Percentiles rank a stretch among this genome's conserved stretches.
Evolutionary conservation across 2,888 invertebrate species (phyloP).

Genomic region (Minunthozetes semirufus): DNA sequence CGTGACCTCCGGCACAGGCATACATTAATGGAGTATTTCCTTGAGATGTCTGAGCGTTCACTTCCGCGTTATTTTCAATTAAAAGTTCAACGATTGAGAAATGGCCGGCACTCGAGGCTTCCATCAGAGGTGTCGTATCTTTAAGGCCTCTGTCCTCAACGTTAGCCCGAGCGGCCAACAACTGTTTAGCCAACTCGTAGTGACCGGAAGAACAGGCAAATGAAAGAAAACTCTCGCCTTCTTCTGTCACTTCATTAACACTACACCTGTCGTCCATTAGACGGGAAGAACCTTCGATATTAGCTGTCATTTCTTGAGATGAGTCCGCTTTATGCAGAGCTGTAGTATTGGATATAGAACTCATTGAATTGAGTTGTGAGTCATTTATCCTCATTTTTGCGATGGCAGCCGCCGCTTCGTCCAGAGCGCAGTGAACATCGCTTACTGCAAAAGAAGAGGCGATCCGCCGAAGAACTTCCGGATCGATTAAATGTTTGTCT

Average conservation of each 20-base stretch:
- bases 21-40: conserved; percentile 93
- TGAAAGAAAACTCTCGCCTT: conserved; percentile 85
- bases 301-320: not conserved
- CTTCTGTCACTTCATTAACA: conserved; percentile 40
- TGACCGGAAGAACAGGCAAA: conserved; percentile 96
- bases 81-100: conserved; percentile 82
- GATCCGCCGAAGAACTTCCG: conserved; percentile 75
- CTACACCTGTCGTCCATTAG: conserved; percentile 9
- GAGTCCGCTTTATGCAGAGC: not conserved
- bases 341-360: not conserved
- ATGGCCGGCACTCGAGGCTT: conserved; percentile 89
- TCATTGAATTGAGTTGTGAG: not conserved
- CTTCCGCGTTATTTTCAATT: conserved; percentile 54
- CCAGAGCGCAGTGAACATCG: conserved; percentile 53
- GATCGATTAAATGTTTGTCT: conserved; percentile 63
- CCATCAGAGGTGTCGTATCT: conserved; percentile 97
- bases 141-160: conserved; percentile 95
- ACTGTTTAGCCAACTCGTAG: conserved; percentile 90
- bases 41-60: conserved; percentile 43
- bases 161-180: conserved; percentile 93
- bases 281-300: not conserved
- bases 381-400: conserved; percentile 86
- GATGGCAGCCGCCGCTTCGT: conserved; percentile 92
- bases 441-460: conserved; percentile 69
- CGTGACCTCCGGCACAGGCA: conserved; percentile 89